Base-by-base conservation (phyloP, 1,140 invertebrate genomes). In the Carposina sasakii region DNA sequence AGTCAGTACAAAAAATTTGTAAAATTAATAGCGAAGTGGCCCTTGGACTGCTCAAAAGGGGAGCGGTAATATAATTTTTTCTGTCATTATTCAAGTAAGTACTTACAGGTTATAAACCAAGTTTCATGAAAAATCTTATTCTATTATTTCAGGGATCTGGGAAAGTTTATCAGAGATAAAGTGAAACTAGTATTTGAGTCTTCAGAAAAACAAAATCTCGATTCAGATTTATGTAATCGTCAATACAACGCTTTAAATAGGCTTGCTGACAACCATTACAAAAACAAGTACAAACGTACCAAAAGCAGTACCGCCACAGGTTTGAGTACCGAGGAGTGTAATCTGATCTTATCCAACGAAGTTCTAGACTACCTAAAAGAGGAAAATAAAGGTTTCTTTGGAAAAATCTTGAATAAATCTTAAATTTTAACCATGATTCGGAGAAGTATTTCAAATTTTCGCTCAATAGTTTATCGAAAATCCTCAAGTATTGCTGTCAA, bases 1-100 rank as follows among this genome's bases (percentile, higher is more conserved):
- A 86, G 86, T 54, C 87, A 86, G 60, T 94, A 93, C 70, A 92
- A 90, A 70, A 89, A 90, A 72, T 93, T 92, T 75, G 72, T 92
- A 16, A 89, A 88, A 81, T 78, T 95, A 50, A 87, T 95, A 54
- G 89, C 94, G 74, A 90, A 90, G 71, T 96, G 93, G 93, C 93
- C 93, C 22, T 55, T 93, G 21, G 93, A 95, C 76, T 78, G 85
- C 58, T 84, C 85, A 10, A 95, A 94, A 87, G 72, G 79, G 19
- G 90, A 90, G 69, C 91, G 91, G 93, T 94, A 85, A n/a, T n/a
- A n/a, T n/a, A n/a, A n/a, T n/a, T n/a, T n/a, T n/a, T n/a, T n/a
- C n/a, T n/a, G n/a, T n/a, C n/a, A n/a, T n/a, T n/a, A n/a, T n/a
- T n/a, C n/a, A n/a, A 83, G 71, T 63, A 52, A 43, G 41, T 21